Percentiles rank a stretch among this genome's conserved stretches.
Conservation (phyloP, 1,140 invertebrate species). For the Samia ricini region DNA sequence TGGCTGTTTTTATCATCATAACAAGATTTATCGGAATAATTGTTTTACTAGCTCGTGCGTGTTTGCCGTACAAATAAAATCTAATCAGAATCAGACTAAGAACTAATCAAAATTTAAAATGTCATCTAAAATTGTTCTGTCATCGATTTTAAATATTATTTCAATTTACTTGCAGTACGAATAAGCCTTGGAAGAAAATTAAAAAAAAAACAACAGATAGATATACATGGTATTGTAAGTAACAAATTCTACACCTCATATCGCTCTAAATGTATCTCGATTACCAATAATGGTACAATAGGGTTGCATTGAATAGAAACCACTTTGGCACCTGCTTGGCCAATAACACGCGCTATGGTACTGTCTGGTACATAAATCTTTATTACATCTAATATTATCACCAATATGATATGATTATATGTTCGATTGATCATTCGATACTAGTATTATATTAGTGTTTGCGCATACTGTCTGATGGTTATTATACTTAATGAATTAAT, state of each 20-base stretch:
- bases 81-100: too few species aligned
- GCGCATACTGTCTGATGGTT: not conserved
- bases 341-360: slow-evolving; percentile 23
- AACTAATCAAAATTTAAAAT: too few species aligned
- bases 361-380: slow-evolving; percentile 16
- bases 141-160: too few species aligned
- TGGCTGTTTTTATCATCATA: too few species aligned
- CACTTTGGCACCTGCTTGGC: slow-evolving; percentile 43
- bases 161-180: not conserved
- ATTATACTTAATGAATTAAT: not conserved
- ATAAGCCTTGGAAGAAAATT: not conserved
- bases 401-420: not conserved
- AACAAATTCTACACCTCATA: slow-evolving; percentile 50
- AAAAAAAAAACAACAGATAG: not conserved
- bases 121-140: too few species aligned
- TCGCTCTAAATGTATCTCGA: slow-evolving; percentile 43
- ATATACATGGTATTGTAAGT: slow-evolving; percentile 26
- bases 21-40: too few species aligned
- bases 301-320: slow-evolving; percentile 42
- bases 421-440: not conserved
- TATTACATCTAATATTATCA: not conserved
- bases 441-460: not conserved
- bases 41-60: too few species aligned
- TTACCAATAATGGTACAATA: slow-evolving; percentile 55
- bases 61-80: too few species aligned